Conservation (phyloP, 2,797 vertebrate genomes). For the Allobates femoralis region DNA sequence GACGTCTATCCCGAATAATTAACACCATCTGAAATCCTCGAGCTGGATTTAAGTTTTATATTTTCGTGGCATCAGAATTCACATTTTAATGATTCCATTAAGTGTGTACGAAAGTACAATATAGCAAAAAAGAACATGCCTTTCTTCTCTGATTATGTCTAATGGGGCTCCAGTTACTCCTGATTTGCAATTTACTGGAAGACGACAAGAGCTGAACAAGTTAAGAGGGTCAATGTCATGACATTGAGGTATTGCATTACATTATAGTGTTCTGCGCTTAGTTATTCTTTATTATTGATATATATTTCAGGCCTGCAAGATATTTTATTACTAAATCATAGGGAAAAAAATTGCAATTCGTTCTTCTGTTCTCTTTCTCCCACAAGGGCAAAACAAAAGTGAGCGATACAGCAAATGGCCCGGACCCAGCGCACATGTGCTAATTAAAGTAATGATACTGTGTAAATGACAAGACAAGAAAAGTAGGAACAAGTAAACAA, state of each 20-base stretch:
- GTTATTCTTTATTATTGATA: constrained; percentile 63
- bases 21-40: constrained; percentile 81
- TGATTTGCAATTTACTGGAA: constrained; percentile 86
- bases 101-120: constrained; percentile 83
- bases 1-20: constrained; percentile 83
- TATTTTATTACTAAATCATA: constrained; percentile 58
- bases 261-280: constrained; percentile 41
- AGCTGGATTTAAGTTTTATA: constrained; percentile 79
- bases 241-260: constrained; percentile 61
- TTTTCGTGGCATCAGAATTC: constrained; percentile 81
- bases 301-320: constrained; percentile 63
- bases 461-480: constrained; percentile 70
- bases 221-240: constrained; percentile 60
- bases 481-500: constrained; percentile 68
- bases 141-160: constrained; percentile 85
- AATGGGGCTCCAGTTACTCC: constrained; percentile 85
- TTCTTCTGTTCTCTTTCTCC: constrained; percentile 56
- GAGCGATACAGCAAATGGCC: constrained; percentile 69
- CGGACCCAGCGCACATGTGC: constrained; percentile 71
- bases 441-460: constrained; percentile 73
- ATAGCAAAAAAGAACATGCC: constrained; percentile 76
- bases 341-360: constrained; percentile 30
- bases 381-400: constrained; percentile 70
- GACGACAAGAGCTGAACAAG: constrained; percentile 61
- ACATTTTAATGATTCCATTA: constrained; percentile 87